Base-by-base conservation (phyloP, 2,888 invertebrate genomes). In the Callyntrura guangdongensis region DNA sequence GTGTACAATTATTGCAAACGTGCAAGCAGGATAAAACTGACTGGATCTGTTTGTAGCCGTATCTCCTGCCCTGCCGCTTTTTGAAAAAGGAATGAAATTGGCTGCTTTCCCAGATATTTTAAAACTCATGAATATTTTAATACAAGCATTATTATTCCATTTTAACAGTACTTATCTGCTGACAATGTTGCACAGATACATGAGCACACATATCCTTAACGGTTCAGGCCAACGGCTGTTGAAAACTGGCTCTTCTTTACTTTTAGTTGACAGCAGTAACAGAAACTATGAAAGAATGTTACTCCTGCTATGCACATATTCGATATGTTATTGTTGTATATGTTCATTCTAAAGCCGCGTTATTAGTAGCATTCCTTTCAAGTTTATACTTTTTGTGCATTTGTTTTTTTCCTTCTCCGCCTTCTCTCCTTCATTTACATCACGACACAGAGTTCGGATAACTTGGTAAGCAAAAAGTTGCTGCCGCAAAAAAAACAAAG, bases 81-180 rank as follows among this genome's bases (percentile, higher is more conserved):
- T 61, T 36, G 12, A 59, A 36, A 25, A 3, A 17, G 49, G 20
- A 8, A 25, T 9, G 27, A 69, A 69, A 69, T 84, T 84, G 84
- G 84, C 84, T 69, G 69, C 22, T 53, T 69, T 84, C 84, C 84
- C 67, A 83, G 67, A 83, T 83, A 84, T 84, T 84, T 84, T 69
- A 84, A 53, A 27, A 47, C 84, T 84, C 69, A 69, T 84, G 84
- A 84, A 84, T 84, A 84, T 84, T 84, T 84, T 83, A 81, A 81
- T 59, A 61, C 61, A 61, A 61, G 8, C 45, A 49, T 74, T 67
- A 49, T 74, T 74, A 74, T 74, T 74, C 36, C 72, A 17, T 72
- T 72, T 72, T 67, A 67, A 67, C 27, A 25, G 27, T 67, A n/a
- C 53, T 11, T 27, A 27, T 67, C 27, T 67, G 20, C 12, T 67